A percentile compares a stretch with the other conserved stretches of the same genome.
Conservation (phyloP, 35 echinoderm and acorn worm species). For the Lytechinus variegatus region DNA sequence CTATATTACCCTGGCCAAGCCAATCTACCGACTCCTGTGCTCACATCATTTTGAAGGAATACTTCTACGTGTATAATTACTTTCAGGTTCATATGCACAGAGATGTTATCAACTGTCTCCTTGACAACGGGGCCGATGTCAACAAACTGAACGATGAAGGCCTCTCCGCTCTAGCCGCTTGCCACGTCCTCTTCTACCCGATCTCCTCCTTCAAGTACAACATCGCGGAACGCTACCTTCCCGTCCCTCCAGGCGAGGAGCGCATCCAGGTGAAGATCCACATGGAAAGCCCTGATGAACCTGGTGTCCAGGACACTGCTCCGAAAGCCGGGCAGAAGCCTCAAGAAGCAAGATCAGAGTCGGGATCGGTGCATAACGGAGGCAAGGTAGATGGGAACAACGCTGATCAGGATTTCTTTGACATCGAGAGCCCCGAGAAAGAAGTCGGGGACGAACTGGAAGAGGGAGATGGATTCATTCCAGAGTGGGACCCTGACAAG, state of each 20-base stretch:
- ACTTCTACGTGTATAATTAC: neutral
- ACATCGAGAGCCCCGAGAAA: neutral
- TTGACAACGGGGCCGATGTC: constrained; percentile 97
- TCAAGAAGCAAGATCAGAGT: neutral
- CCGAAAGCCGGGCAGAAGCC: neutral
- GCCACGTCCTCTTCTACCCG: constrained; percentile 94
- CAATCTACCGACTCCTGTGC: too few relatives aligned
- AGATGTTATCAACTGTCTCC: constrained; percentile 84
- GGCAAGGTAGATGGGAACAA: neutral
- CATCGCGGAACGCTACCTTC: constrained; percentile 91
- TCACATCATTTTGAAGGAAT: too few relatives aligned
- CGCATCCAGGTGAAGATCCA: neutral
- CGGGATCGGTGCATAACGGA: neutral
- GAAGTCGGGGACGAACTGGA: neutral
- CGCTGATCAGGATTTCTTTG: constrained; percentile 18
- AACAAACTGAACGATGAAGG: constrained; percentile 96
- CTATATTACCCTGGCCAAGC: too few relatives aligned
- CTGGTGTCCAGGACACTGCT: neutral
- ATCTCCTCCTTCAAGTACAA: constrained; percentile 90
- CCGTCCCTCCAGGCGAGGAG: constrained; percentile 59
- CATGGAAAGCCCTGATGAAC: neutral
- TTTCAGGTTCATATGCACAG: constrained; percentile 92
- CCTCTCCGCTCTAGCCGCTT: constrained; percentile 89
- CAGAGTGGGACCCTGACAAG: constrained; percentile 61
- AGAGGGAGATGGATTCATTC: constrained; percentile 46